These are phyloP conservation scores for Dorcus hopei DNA, from an alignment of 2,888 invertebrate species.

Conservation along the genomic window DNA sequence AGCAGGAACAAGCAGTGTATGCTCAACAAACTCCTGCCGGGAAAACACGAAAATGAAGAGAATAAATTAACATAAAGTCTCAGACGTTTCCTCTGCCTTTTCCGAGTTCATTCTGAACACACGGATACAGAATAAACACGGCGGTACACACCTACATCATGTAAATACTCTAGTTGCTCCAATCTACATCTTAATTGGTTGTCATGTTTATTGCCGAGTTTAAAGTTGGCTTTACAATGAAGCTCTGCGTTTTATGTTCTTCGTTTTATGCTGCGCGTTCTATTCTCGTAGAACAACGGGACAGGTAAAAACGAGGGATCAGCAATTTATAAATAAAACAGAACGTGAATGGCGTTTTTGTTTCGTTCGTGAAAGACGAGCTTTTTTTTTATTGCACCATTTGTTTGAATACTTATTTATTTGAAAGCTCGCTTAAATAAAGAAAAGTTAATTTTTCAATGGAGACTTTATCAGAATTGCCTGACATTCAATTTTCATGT, in stretches of 20 bases:
- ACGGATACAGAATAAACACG: slow-evolving; percentile 44
- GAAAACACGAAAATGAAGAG: slow-evolving; percentile 43
- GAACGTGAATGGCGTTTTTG: slow-evolving; percentile 9
- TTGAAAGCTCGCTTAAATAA: too few relatives aligned
- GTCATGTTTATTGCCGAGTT: slow-evolving; percentile 50
- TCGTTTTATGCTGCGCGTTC: slow-evolving; percentile 4
- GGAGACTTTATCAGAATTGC: too few relatives aligned
- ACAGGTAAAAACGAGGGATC: not conserved
- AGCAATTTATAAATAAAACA: slow-evolving; percentile 1
- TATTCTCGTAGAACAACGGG: not conserved
- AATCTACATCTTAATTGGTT: slow-evolving; percentile 53
- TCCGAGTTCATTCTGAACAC: slow-evolving; percentile 45
- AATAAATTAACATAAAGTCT: slow-evolving; percentile 48
- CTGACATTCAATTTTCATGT: too few relatives aligned
- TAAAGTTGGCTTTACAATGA: slow-evolving; percentile 29
- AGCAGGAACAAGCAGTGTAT: slow-evolving; percentile 32
- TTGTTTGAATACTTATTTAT: too few relatives aligned
- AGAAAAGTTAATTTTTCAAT: too few relatives aligned
- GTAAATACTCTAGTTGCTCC: slow-evolving; percentile 46
- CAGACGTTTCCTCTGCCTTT: slow-evolving; percentile 40
- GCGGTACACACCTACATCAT: slow-evolving; percentile 45
- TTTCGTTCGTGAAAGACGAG: slow-evolving; percentile 30
- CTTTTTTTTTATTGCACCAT: too few relatives aligned
- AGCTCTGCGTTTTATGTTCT: slow-evolving; percentile 12
- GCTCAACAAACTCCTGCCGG: slow-evolving; percentile 34